Percentiles rank a stretch among this genome's conserved stretches.
Evolutionary conservation across 2,113 vertebrate genomes (phyloP).

Genomic region (Mungos mungo): DNA sequence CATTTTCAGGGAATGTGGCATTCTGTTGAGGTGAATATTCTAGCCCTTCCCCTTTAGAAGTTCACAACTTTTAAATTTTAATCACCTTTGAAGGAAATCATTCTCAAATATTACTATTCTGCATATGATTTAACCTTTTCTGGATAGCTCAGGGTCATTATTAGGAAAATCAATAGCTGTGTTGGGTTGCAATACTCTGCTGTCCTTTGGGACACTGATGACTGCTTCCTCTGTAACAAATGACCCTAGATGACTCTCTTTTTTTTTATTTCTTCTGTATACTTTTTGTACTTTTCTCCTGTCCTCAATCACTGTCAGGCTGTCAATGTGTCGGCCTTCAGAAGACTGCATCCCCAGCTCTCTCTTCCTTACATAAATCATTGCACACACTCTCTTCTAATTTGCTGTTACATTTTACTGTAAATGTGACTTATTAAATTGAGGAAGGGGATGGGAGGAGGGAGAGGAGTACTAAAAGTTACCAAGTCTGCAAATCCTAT

Average conservation of each 20-base stretch:
- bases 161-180: conserved; percentile 12
- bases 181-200: not conserved
- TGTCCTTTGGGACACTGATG: not conserved
- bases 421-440: not conserved
- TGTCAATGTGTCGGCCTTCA: not conserved
- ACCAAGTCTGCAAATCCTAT: not conserved
- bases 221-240: not conserved
- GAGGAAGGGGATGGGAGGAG: not conserved
- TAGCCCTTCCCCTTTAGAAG: not conserved
- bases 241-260: not conserved
- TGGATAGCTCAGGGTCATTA: not conserved
- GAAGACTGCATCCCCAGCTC: not conserved
- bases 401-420: not conserved
- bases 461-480: not conserved
- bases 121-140: not conserved
- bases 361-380: not conserved
- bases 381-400: not conserved
- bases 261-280: not conserved
- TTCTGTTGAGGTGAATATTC: not conserved
- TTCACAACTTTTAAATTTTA: not conserved
- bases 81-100: not conserved
- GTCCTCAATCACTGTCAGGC: not conserved
- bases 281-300: not conserved
- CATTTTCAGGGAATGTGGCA: not conserved
- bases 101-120: conserved; percentile 10